Evolutionary conservation across 1,140 invertebrate genomes (phyloP), one percentile per base, ranked within the genome.

Genomic region (Atta cephalotes): DNA sequence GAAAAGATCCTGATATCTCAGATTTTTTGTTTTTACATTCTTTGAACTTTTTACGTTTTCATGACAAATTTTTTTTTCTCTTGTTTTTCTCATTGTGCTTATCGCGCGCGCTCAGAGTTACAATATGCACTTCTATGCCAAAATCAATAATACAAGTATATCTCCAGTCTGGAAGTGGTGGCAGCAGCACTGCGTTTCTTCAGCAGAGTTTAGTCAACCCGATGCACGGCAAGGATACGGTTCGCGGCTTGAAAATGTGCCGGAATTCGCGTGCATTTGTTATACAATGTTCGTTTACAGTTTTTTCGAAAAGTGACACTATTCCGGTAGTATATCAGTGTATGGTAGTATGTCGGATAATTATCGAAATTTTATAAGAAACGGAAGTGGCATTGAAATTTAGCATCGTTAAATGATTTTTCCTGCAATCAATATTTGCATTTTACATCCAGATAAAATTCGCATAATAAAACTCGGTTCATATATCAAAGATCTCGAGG

Each of bases 61-160:
- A 18, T 25, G 10, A 45, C 2, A 45, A 31, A 79, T 66, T 51
- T 76, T 51, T 78, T 18, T 51, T 21, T 0, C 14, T 56, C n/a
- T 56, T 35, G 25, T 35, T 68, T 77, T 63, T 10, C 18, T 66
- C 39, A 9, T 66, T 66, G 12, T 28, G 18, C 28, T 18, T 63
- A 78, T 3, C 28, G 45, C 58, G 21, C 25, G 62, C 10, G 28
- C 81, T 91, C 91, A 91, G 88, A 87, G 89, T 89, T 88, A 86
- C 78, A 72, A 84, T 68, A 70, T 70, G 66, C 49, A 86, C 72
- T 88, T 86, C 84, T 86, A 82, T 71, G 78, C 77, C 66, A 89
- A 92, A 93, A 93, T 93, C 92, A 92, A 93, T 93, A 93, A 86
- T 62, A 85, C 58, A 82, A 80, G 49, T 82, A 88, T 84, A 87